Base-by-base conservation (phyloP, 2,888 invertebrate genomes). In the Pyrrhosoma nymphula region DNA sequence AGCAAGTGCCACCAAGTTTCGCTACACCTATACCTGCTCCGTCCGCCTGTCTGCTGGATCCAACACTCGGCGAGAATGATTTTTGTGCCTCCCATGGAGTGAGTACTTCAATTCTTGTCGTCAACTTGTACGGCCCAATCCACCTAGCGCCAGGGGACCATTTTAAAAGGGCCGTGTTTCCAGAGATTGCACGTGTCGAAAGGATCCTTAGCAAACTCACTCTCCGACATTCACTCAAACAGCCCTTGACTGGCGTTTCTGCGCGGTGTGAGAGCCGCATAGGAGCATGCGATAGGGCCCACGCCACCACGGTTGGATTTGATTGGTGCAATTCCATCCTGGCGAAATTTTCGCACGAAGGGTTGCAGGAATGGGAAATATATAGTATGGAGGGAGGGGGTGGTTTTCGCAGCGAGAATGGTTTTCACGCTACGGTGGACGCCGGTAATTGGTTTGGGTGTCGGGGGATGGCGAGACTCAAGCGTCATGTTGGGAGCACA, bases 371-470 rank as follows among this genome's bases (percentile, higher is more conserved):
- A 47, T 47, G 47, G 47, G 47, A 47, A 47, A 47, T 47, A 47
- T 47, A 47, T 47, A 47, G 47, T 47, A 47, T 47, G 47, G 2
- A 8, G 47, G n/a, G 69, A 10, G 69, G n/a, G 69, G n/a, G 26
- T 69, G n/a, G n/a, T 20, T 26, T 69, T n/a, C 69, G 26, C 60
- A 60, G 60, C 69, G 26, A 63, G 91, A 91, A 30, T 91, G 91
- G 60, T n/a, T 60, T 35, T 63, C 91, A 91, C 35, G 60, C 39
- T 91, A 35, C 91, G 63, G 63, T 63, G 91, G 91, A 91, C 63
- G n/a, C 91, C 60, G 60, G 91, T 91, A 91, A 91, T 91, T 91
- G 91, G 91, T 91, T 60, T 69, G 69, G 69, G 69, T 69, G 69
- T 69, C n/a, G 69, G n/a, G 23, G 69, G 47, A 47, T n/a, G 47